A percentile compares a stretch with the other conserved stretches of the same genome.
These are phyloP conservation scores for Sebastolobus altivelis DNA, from an alignment of 2,797 vertebrate species.

Conservation along the genomic window DNA sequence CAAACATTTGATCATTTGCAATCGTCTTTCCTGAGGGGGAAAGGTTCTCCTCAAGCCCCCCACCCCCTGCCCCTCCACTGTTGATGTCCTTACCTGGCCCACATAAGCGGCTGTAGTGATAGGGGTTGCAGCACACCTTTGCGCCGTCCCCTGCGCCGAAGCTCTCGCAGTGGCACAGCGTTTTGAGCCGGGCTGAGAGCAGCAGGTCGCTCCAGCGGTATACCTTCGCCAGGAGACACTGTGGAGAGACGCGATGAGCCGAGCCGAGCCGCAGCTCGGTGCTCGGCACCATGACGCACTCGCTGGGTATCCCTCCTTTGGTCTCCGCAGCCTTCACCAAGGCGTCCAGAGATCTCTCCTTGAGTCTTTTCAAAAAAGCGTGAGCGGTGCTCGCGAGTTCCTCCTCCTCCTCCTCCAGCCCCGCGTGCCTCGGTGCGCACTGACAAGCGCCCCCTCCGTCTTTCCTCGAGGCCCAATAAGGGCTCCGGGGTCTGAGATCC, in stretches of 20 bases:
- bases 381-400: constrained; percentile 90
- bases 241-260: constrained; percentile 87
- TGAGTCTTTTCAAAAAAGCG: constrained; percentile 91
- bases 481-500: constrained; percentile 78
- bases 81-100: constrained; percentile 91
- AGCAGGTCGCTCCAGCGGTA: constrained; percentile 97
- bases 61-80: neutral
- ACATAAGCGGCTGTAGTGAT: constrained; percentile 96
- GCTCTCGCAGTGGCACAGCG: constrained; percentile 91
- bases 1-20: neutral
- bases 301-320: constrained; percentile 89
- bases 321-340: constrained; percentile 94
- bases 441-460: constrained; percentile 73
- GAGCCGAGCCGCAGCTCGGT: constrained; percentile 86
- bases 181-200: constrained; percentile 90
- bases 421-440: constrained; percentile 71
- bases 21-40: neutral
- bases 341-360: constrained; percentile 91
- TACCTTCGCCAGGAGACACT: constrained; percentile 91
- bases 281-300: constrained; percentile 87
- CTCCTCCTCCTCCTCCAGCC: constrained; percentile 72
- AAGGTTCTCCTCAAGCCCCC: neutral
- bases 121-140: constrained; percentile 95
- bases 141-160: constrained; percentile 85
- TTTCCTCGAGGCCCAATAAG: constrained; percentile 69